phyloP scores from a whole-genome alignment of 1,140 invertebrate species.

The Coptotermes formosanus region DNA sequence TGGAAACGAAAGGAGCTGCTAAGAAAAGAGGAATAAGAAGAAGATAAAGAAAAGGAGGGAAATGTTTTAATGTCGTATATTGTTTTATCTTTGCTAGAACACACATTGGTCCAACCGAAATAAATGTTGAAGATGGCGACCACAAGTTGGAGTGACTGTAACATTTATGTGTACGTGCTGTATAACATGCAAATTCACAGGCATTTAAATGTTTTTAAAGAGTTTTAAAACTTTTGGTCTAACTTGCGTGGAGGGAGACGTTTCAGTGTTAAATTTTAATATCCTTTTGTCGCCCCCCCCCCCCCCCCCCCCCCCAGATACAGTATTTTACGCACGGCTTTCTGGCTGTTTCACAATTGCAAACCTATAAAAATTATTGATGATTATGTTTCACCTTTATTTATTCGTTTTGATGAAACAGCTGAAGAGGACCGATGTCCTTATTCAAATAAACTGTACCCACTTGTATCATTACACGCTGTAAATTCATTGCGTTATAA shows the following conservation, averaged over 20 bases:
- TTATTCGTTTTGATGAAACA: too few relatives aligned
- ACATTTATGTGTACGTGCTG: not conserved
- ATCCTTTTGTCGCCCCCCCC: too few relatives aligned
- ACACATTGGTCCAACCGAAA: not conserved
- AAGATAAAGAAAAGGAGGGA: not conserved
- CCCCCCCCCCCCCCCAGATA: not conserved
- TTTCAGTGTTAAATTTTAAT: not conserved
- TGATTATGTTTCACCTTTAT: too few relatives aligned
- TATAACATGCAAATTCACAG: not conserved
- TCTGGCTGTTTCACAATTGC: not conserved
- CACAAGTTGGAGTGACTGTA: not conserved
- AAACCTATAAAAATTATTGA: too few relatives aligned
- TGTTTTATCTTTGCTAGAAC: constrained; percentile 3
- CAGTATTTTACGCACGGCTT: not conserved
- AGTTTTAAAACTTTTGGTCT: not conserved
- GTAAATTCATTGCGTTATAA: too few relatives aligned
- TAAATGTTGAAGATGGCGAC: not conserved
- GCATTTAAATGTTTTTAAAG: not conserved
- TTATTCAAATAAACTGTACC: too few relatives aligned
- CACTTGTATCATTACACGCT: too few relatives aligned
- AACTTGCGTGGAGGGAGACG: not conserved
- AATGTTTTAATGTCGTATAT: not conserved
- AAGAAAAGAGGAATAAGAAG: not conserved
- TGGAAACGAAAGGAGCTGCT: not conserved
- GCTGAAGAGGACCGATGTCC: too few relatives aligned